Percentiles rank a stretch among this genome's conserved stretches.
These are phyloP conservation scores for Yponomeuta evonymella DNA, from an alignment of 2,888 invertebrate species.

Conservation along the genomic window DNA sequence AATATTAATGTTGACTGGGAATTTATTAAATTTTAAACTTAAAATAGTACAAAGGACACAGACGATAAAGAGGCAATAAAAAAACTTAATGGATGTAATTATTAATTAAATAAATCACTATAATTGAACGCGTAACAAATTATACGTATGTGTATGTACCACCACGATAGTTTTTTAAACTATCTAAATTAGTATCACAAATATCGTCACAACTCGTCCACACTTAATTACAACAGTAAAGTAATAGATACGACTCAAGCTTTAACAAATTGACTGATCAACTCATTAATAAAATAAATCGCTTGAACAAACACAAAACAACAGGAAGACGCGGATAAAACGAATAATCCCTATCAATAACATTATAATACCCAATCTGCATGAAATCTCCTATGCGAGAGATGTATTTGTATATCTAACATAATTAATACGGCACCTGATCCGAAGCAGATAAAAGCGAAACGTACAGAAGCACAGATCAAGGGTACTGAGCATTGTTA, in stretches of 20 bases:
- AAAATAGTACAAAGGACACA: too few species aligned
- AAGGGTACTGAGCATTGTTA: too few species aligned
- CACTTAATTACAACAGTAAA: neutral
- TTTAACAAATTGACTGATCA: neutral
- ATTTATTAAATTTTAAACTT: too few species aligned
- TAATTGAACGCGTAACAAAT: too few species aligned
- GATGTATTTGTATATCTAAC: neutral
- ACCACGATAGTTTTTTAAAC: too few species aligned
- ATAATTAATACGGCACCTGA: conserved; percentile 3
- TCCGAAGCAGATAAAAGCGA: neutral
- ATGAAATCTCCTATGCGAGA: neutral
- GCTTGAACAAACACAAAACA: neutral
- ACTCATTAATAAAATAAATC: neutral
- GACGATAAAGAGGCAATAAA: too few species aligned
- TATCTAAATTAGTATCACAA: too few species aligned
- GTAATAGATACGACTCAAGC: neutral
- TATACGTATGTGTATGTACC: too few species aligned
- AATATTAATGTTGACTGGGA: too few species aligned
- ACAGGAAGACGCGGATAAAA: neutral
- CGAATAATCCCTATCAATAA: neutral
- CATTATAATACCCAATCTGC: conserved; percentile 3
- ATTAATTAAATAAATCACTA: too few species aligned
- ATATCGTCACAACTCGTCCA: too few species aligned
- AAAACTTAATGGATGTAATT: too few species aligned
- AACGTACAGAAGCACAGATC: neutral